These are phyloP conservation scores for Taeniopygia guttata DNA, from an alignment of 2,797 vertebrate genomes.

Conservation along the genomic window DNA sequence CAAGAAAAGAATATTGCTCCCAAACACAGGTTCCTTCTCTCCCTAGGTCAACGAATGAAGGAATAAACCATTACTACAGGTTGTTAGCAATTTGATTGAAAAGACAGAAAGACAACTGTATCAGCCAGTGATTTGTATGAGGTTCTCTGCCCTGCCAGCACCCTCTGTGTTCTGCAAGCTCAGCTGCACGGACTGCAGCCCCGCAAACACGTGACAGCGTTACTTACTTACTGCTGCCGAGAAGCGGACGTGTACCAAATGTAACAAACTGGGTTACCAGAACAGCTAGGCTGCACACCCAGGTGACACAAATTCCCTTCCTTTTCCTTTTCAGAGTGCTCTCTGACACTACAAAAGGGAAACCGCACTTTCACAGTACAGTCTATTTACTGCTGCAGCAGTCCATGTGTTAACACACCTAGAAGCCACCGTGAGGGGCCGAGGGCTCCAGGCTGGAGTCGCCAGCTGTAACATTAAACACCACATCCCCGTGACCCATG, in stretches of 20 bases:
- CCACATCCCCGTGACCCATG: fast-evolving
- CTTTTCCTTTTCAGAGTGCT: fast-evolving
- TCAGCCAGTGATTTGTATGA: not conserved
- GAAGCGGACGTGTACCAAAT: fast-evolving
- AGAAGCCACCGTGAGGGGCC: not conserved
- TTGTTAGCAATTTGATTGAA: not conserved
- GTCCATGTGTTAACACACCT: not conserved
- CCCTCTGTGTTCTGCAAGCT: not conserved
- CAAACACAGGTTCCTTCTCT: not conserved
- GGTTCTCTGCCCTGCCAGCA: not conserved
- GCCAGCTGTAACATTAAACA: not conserved
- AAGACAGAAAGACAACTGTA: not conserved
- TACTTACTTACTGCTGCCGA: not conserved
- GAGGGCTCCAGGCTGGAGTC: not conserved
- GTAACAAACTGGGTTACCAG: not conserved
- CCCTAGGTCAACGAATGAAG: not conserved
- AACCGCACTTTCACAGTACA: not conserved
- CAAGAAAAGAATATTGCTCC: not conserved
- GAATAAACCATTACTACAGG: not conserved
- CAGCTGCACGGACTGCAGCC: not conserved
- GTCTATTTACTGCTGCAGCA: not conserved
- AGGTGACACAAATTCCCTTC: not conserved
- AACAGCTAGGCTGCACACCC: not conserved
- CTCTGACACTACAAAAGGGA: not conserved
- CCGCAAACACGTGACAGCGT: not conserved